These are phyloP conservation scores for Liposcelis brunnea DNA, from an alignment of 2,888 invertebrate genomes.

Conservation along the genomic window DNA sequence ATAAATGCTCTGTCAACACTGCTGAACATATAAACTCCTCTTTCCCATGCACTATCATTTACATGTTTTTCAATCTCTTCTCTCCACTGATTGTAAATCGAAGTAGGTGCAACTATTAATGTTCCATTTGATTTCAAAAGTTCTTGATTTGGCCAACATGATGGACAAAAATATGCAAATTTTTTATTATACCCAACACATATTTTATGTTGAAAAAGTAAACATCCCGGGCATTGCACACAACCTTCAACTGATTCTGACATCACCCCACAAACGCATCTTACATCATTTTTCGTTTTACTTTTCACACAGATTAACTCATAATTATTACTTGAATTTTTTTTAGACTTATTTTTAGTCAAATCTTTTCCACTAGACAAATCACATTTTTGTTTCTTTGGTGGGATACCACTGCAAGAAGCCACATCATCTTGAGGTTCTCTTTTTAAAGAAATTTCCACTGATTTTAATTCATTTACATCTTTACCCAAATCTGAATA, in stretches of 20 bases:
- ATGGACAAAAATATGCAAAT: slow-evolving; percentile 40
- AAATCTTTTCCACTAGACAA: too few species aligned
- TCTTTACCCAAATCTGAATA: too few species aligned
- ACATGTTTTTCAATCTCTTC: slow-evolving; percentile 30
- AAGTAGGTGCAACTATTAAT: slow-evolving; percentile 49
- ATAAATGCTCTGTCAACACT: slow-evolving; percentile 33
- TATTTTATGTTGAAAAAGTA: slow-evolving; percentile 38
- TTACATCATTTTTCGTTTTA: too few species aligned
- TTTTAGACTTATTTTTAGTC: too few species aligned
- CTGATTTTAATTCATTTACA: too few species aligned
- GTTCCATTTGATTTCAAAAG: slow-evolving; percentile 41
- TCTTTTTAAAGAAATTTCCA: too few species aligned
- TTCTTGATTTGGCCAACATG: slow-evolving; percentile 37
- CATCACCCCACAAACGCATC: too few species aligned
- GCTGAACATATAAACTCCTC: slow-evolving; percentile 23
- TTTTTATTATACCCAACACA: slow-evolving; percentile 37
- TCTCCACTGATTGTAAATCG: slow-evolving; percentile 53
- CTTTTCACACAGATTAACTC: too few species aligned
- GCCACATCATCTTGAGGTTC: too few species aligned
- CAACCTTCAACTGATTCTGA: slow-evolving; percentile 18
- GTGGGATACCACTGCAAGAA: too few species aligned
- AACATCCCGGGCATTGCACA: slow-evolving; percentile 39
- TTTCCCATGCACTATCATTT: neutral
- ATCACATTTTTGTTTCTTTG: too few species aligned
- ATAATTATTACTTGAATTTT: too few species aligned